Percentiles rank a stretch among this genome's conserved stretches.
phyloP scores from a whole-genome alignment of 2,113 vertebrate species.

The Butastur rufipennis region DNA sequence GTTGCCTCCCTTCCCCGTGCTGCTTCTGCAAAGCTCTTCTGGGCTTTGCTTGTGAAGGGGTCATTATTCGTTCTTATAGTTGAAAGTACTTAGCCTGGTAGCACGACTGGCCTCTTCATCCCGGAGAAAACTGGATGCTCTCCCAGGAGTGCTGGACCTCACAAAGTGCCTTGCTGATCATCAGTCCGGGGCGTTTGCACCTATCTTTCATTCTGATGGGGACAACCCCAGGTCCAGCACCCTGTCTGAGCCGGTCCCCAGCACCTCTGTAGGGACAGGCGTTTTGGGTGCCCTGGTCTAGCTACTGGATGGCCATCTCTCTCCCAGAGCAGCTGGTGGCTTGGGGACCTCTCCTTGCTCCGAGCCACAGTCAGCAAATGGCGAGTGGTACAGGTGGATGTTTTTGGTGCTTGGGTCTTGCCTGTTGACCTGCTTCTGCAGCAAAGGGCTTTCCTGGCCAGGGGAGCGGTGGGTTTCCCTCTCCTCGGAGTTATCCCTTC shows the following conservation, averaged over 20 bases:
- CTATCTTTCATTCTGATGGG: neutral
- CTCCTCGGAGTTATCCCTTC: neutral
- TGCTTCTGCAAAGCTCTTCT: neutral
- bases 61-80: rapidly evolving
- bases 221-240: neutral
- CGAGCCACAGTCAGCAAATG: rapidly evolving
- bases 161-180: neutral
- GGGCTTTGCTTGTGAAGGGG: neutral
- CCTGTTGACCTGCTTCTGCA: neutral
- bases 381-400: rapidly evolving
- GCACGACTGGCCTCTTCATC: neutral
- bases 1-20: neutral
- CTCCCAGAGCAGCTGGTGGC: neutral
- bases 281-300: neutral
- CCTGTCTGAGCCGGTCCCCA: neutral
- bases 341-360: neutral
- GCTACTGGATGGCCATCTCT: too few species aligned
- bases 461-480: neutral
- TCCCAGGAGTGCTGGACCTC: neutral
- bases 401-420: neutral
- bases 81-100: neutral
- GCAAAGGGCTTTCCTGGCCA: neutral
- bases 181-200: rapidly evolving
- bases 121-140: neutral
- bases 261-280: rapidly evolving